A percentile compares a stretch with the other conserved stretches of the same genome.
These are phyloP conservation scores for Bombyx mori DNA, from an alignment of 1,140 invertebrate genomes.

Conservation along the genomic window ASM3026992v2 NC_085119.1:5832001-5832500, in stretches of 20 bases:
- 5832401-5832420: too few relatives aligned
- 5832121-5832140: constrained; percentile 50
- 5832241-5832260: constrained; percentile 59
- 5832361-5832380: too few relatives aligned
- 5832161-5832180: constrained; percentile 57
- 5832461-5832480: neutral
- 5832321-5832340: constrained; percentile 16
- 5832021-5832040: neutral
- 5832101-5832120: constrained; percentile 64
- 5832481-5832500: constrained; percentile 26
- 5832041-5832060: constrained; percentile 25
- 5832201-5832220: constrained; percentile 55
- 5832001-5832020: neutral
- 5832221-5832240: constrained; percentile 64
- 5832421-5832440: neutral
- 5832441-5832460: constrained; percentile 1
- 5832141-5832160: constrained; percentile 57
- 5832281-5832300: constrained; percentile 43
- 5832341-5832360: constrained; percentile 15
- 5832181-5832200: constrained; percentile 62
- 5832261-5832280: constrained; percentile 33
- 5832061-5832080: constrained; percentile 37
- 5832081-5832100: constrained; percentile 67
- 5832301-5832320: neutral
- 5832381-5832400: too few relatives aligned